Base-by-base conservation (phyloP, 2,888 invertebrate species). In the Arrhopalites spinosus region DNA sequence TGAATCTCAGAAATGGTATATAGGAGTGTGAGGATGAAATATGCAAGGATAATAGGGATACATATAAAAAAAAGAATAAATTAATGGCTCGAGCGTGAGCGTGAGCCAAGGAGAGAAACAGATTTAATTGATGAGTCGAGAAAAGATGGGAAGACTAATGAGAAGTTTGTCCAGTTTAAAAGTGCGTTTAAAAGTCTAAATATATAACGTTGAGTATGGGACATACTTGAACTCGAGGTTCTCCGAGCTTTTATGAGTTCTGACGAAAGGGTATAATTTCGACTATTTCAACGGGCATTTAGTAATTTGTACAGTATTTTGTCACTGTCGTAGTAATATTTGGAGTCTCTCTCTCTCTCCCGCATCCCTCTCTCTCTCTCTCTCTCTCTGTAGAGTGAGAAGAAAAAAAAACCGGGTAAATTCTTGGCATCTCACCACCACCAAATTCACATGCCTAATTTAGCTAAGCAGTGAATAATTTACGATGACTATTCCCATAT, bases 371-470 rank as follows among this genome's bases (percentile, higher is more conserved):
- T 66, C 67, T 50, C 20, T 25, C 15, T 50, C n/a, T 47, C 23
- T 67, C 67, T 47, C 25, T 45, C 67, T 27, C 64, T 17, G 68
- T 27, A 50, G 23, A 47, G 47, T 11, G 50, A 47, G 47, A 25
- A 47, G 36, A 56, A 56, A 30, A 77, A 77, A 76, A 77, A 74
- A 66, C 43, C 45, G 56, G 70, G 27, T 36, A 64, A 77, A 77
- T 77, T 77, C 77, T 77, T 77, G 78, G 75, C 78, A 78, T 53
- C 75, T 23, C 36, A 75, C 75, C 78, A 75, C 68, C 67, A 73
- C 56, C 53, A 71, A 78, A 76, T 75, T 78, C 76, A 78, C 73
- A 78, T 67, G 73, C 78, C 78, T 78, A 78, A 78, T 78, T 78
- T 78, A 76, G 78, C 78, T 75, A 78, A 78, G 78, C 72, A 77